Conservation (phyloP, 2,113 vertebrate species). For the Neoarius graeffei region DNA sequence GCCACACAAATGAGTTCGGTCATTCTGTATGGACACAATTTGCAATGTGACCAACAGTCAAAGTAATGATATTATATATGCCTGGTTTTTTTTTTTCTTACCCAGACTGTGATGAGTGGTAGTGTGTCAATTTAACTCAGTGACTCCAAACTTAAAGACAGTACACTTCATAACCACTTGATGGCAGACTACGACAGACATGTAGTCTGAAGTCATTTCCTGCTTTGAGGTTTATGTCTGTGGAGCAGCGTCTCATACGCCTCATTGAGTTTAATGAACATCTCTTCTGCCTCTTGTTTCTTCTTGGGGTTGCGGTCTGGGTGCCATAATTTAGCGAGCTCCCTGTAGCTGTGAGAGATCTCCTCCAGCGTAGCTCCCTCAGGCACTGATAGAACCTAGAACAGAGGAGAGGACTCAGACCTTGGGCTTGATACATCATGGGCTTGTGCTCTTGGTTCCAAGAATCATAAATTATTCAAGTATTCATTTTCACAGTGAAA, state of each 20-base stretch:
- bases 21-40: neutral
- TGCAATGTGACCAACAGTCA: neutral
- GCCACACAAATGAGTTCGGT: neutral
- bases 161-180: slow-evolving; percentile 54
- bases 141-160: slow-evolving; percentile 4
- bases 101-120: neutral
- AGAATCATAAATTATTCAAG: neutral
- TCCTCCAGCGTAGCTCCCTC: slow-evolving; percentile 77
- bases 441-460: neutral
- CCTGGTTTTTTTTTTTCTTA: neutral
- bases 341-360: slow-evolving; percentile 77
- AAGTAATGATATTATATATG: neutral
- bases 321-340: slow-evolving; percentile 85
- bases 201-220: slow-evolving; percentile 51
- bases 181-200: slow-evolving; percentile 55
- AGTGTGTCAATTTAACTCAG: neutral
- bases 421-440: neutral
- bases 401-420: slow-evolving; percentile 14
- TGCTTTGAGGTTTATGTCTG: slow-evolving; percentile 60
- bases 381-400: slow-evolving; percentile 77
- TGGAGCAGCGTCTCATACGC: slow-evolving; percentile 78
- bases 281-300: slow-evolving; percentile 74
- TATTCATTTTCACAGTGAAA: neutral
- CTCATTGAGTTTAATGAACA: slow-evolving; percentile 83
- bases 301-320: slow-evolving; percentile 83